A percentile compares a stretch with the other conserved stretches of the same genome.
Conservation (phyloP, 2,888 invertebrate genomes). For the Thumatha senex region DNA sequence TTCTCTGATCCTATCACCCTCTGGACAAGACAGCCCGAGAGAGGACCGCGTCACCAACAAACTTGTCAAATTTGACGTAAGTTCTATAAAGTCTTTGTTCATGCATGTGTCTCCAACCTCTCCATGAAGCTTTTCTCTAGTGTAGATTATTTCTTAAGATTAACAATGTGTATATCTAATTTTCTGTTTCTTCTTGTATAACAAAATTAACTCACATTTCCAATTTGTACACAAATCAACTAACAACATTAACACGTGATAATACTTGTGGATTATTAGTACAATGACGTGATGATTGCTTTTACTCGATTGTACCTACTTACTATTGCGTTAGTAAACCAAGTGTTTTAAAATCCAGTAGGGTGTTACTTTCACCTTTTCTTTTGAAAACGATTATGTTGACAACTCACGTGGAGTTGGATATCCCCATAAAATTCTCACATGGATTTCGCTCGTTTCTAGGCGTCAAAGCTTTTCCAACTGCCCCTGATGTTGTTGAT, state of each 20-base stretch:
- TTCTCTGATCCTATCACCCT: constrained; percentile 72
- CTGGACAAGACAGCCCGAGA: constrained; percentile 70
- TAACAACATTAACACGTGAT: constrained; percentile 64
- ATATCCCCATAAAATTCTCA: constrained; percentile 56
- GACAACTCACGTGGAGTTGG: constrained; percentile 47
- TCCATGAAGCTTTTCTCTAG: constrained; percentile 41
- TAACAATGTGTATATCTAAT: constrained; percentile 43
- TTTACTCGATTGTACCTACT: constrained; percentile 19
- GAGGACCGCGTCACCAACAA: constrained; percentile 73
- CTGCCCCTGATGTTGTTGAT: constrained; percentile 84
- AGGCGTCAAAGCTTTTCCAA: constrained; percentile 83
- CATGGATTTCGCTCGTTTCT: constrained; percentile 80
- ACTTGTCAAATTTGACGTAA: constrained; percentile 84
- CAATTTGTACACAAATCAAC: constrained; percentile 55
- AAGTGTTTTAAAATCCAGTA: constrained; percentile 35
- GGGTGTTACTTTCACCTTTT: constrained; percentile 42
- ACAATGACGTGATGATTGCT: constrained; percentile 28
- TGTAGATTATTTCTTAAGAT: constrained; percentile 42
- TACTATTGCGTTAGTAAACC: constrained; percentile 8
- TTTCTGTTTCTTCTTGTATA: constrained; percentile 39
- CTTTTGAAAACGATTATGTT: constrained; percentile 28
- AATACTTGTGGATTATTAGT: constrained; percentile 46
- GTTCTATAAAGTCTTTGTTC: constrained; percentile 34
- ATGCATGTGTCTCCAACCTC: constrained; percentile 23
- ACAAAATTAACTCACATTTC: constrained; percentile 65